phyloP scores from a whole-genome alignment of 2,888 invertebrate genomes.

The Yponomeuta plumbellus region DNA sequence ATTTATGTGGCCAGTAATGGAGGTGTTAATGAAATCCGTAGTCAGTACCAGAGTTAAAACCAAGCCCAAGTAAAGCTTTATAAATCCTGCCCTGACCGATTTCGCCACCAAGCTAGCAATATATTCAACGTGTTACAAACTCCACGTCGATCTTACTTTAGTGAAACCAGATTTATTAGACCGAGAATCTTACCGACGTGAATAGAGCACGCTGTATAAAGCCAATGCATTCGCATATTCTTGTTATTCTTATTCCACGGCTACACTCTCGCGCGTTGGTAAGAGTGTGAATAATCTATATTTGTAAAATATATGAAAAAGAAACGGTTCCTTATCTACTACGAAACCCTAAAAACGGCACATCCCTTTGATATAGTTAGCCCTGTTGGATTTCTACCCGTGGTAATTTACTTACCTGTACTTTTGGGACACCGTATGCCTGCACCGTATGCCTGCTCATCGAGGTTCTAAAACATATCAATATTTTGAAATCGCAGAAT shows the following conservation, averaged over 20 bases:
- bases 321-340: too few relatives aligned
- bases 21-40: not conserved
- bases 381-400: too few relatives aligned
- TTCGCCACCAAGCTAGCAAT: not conserved
- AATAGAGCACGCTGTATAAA: not conserved
- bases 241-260: not conserved
- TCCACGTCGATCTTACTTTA: not conserved
- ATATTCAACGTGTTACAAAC: constrained; percentile 1
- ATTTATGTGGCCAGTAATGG: too few relatives aligned
- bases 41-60: not conserved
- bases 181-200: not conserved
- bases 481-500: too few relatives aligned
- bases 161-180: not conserved
- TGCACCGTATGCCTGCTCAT: too few relatives aligned
- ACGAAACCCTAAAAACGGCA: too few relatives aligned
- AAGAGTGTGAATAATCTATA: not conserved
- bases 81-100: not conserved
- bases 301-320: too few relatives aligned
- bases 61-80: not conserved
- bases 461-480: too few relatives aligned
- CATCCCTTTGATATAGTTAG: too few relatives aligned
- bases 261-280: not conserved
- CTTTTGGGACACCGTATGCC: too few relatives aligned
- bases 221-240: not conserved
- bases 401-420: too few relatives aligned